Percentiles rank a stretch among this genome's conserved stretches.
These are phyloP conservation scores for Cottus gobio DNA, from an alignment of 2,113 vertebrate species.

Conservation along the genomic window DNA sequence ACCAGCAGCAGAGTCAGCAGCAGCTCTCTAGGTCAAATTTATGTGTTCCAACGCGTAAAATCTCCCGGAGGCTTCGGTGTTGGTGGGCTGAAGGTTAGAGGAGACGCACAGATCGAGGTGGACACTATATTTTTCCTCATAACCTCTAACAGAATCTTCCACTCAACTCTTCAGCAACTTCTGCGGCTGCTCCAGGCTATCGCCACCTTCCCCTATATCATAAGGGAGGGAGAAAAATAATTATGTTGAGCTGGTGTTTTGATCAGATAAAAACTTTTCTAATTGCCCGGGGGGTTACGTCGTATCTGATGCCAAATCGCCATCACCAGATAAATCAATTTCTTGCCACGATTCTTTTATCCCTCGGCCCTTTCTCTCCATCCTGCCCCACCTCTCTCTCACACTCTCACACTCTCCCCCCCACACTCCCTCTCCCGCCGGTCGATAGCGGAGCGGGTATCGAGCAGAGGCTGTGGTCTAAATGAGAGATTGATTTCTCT, in stretches of 20 bases:
- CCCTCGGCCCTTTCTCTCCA: slow-evolving; percentile 24
- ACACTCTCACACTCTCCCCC: slow-evolving; percentile 38
- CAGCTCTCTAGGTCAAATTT: slow-evolving; percentile 3
- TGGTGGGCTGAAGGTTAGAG: slow-evolving; percentile 51
- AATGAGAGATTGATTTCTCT: slow-evolving; percentile 78
- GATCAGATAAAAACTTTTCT: slow-evolving; percentile 49
- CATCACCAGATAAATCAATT: slow-evolving; percentile 61
- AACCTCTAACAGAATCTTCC: slow-evolving; percentile 27
- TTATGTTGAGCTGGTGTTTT: slow-evolving; percentile 32
- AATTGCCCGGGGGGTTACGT: slow-evolving; percentile 46
- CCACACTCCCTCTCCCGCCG: slow-evolving; percentile 18
- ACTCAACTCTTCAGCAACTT: slow-evolving; percentile 27
- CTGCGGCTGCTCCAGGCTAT: slow-evolving; percentile 6
- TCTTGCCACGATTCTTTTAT: slow-evolving; percentile 21
- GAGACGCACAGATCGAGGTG: slow-evolving; percentile 14
- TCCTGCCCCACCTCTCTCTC: slow-evolving; percentile 32
- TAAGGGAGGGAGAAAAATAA: not conserved
- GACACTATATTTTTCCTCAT: slow-evolving; percentile 13
- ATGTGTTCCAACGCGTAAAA: slow-evolving; percentile 6
- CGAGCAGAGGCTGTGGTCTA: slow-evolving; percentile 67
- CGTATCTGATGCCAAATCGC: slow-evolving; percentile 51
- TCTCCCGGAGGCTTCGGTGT: not conserved
- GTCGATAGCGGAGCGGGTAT: slow-evolving; percentile 67
- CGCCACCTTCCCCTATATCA: not conserved
- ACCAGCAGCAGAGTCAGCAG: slow-evolving; percentile 35